Base-by-base conservation (phyloP, 1,140 invertebrate species). In the Berghia stephanieae region DNA sequence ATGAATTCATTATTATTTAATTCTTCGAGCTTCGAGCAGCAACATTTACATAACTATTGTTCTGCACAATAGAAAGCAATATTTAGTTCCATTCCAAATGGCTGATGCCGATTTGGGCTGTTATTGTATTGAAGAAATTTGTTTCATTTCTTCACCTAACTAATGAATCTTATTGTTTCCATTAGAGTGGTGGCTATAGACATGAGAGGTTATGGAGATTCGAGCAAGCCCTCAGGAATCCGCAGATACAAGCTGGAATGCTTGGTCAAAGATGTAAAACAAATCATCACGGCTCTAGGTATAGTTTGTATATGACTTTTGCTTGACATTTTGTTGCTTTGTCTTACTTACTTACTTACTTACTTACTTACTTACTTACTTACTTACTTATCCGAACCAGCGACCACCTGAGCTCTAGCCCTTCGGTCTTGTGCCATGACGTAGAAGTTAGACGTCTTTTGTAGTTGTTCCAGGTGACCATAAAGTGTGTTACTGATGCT, bases 121-220 rank as follows among this genome's bases (percentile, higher is more conserved):
- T 49, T 49, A 49, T n/a, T 16, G 46, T 13, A 16, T 13, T 49
- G 46, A 16, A 49, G 46, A 49, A 16, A 16, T 49, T 16, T 13
- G 13, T 13, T 49, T 13, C n/a, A n/a, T n/a, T 49, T n/a, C 13
- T 49, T 49, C n/a, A 49, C 46, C 46, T 49, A 16, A 13, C 10
- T 16, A 66, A 18, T 10, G 27, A 27, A 21, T 34, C 13, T 27
- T 68, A n/a, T 6, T 38, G 3, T 70, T 31, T 55, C 21, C 89
- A 90, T 63, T 81, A 94, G 93, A 79, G 92, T 94, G n/a, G 90
- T 95, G 3, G 93, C 94, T 36, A 85, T 95, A 70, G 94, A 95
- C 89, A 87, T 94, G 77, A 93, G 94, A 86, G 94, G 94, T 43
- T 96, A 94, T 84, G 94, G 94, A 5, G 93, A 94, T 82, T 94